Base-by-base conservation (phyloP, 2,888 invertebrate genomes). In the Scaptomyza reducta region DNA sequence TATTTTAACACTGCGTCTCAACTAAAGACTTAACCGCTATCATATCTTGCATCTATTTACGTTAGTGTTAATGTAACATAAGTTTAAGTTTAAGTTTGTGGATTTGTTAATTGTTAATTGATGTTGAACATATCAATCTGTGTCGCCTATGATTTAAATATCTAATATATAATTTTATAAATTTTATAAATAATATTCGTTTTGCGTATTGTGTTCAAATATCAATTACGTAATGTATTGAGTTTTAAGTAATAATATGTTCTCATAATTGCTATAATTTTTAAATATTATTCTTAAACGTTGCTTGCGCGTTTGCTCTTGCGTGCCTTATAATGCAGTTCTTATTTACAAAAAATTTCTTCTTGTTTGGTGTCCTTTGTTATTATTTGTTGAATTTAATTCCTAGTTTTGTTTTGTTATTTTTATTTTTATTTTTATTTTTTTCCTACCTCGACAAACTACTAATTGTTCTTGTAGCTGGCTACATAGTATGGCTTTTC, bases 201-300 rank as follows among this genome's bases (percentile, higher is more conserved):
- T 55, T 68, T 68, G 59, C 65, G 61, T 76, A 79, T 65, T 76
- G 69, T 65, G 65, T 69, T 66, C 61, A 74, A 76, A 71, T 82
- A 78, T 81, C 59, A 79, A 59, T 77, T 68, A 65, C 58, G 42
- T 74, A 62, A 60, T 69, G 72, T 79, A 62, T 77, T 64, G 53
- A 59, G 60, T 63, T 66, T 63, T 65, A 71, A 68, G 76, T 70
- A 68, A 65, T 68, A 74, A 79, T 88, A 87, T 89, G 75, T 89
- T 77, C 62, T 82, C 82, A 83, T 89, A 88, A 89, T 88, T 89
- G 89, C 88, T 88, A 88, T 89, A 88, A 89, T 86, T 84, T 61
- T 74, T 76, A 46, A 65, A 84, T 87, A 58, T 84, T 84, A 81
- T 77, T 67, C 62, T 86, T 83, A 79, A 73, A 70, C 63, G 67